A percentile compares a stretch with the other conserved stretches of the same genome.
phyloP scores from a whole-genome alignment of 1,140 invertebrate species.

The Ephestia elutella region DNA sequence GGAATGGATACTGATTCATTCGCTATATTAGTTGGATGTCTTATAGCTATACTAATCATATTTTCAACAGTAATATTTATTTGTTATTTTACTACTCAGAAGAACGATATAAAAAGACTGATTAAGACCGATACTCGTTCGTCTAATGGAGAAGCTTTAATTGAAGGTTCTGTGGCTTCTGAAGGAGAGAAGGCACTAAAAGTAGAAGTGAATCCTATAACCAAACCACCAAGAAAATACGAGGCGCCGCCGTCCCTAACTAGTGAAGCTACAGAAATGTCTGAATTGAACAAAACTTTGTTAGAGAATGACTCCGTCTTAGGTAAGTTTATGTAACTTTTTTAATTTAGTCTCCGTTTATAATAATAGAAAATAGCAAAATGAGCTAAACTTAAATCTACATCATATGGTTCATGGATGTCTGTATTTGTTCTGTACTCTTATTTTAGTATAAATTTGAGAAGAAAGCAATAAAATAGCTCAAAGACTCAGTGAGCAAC shows the following conservation, averaged over 20 bases:
- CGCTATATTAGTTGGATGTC: constrained; percentile 71
- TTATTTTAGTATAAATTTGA: neutral
- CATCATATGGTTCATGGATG: neutral
- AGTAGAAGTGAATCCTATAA: constrained; percentile 85
- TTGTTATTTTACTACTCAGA: constrained; percentile 79
- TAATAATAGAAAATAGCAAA: no score
- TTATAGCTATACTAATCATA: constrained; percentile 74
- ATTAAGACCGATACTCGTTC: constrained; percentile 77
- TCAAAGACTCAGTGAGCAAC: neutral
- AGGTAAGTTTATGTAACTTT: constrained; percentile 73
- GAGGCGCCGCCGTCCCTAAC: constrained; percentile 79
- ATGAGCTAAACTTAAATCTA: no score
- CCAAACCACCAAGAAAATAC: constrained; percentile 81
- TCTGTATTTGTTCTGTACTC: constrained; percentile 10
- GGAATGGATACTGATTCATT: constrained; percentile 67
- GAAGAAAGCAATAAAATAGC: neutral
- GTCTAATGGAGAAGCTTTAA: constrained; percentile 76
- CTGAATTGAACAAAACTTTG: constrained; percentile 85
- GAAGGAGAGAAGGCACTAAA: constrained; percentile 86
- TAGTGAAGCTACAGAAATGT: constrained; percentile 82
- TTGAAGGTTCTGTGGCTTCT: constrained; percentile 74
- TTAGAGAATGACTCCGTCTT: constrained; percentile 80
- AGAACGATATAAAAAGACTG: constrained; percentile 74
- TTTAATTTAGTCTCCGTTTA: no score
- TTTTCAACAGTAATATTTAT: constrained; percentile 77